Evolutionary conservation across 1,140 invertebrate genomes (phyloP).

Genomic region (Drosophila biarmipes): DNA sequence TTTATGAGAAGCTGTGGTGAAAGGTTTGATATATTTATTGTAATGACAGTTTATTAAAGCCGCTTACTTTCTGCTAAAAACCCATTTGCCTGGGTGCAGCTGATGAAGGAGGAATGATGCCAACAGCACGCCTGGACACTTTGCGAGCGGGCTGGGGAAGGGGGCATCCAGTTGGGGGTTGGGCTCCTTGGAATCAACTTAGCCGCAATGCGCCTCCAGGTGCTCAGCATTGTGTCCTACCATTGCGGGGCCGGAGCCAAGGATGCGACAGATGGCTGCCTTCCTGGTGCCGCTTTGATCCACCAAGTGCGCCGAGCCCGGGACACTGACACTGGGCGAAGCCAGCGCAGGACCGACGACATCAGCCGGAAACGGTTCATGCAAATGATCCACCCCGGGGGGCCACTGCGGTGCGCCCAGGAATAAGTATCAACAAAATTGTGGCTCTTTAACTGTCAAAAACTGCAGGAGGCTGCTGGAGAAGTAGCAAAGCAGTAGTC

Average conservation of each 20-base stretch:
- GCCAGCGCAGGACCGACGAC: not conserved
- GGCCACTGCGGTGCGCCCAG: not conserved
- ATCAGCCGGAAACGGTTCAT: constrained; percentile 8
- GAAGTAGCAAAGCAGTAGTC: not conserved
- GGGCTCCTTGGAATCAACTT: constrained; percentile 12
- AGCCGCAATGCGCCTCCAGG: constrained; percentile 22
- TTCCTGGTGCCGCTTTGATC: constrained; percentile 11
- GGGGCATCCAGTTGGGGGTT: not conserved
- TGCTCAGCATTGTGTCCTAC: constrained; percentile 30
- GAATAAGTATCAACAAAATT: not conserved
- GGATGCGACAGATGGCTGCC: constrained; percentile 35
- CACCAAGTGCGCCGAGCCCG: constrained; percentile 4
- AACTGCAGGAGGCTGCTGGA: not conserved
- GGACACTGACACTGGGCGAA: constrained; percentile 27
- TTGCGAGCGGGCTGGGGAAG: constrained; percentile 3
- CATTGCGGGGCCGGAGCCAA: constrained; percentile 24
- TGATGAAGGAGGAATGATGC: constrained; percentile 9
- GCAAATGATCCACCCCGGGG: constrained; percentile 11
- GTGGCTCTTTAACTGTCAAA: not conserved
- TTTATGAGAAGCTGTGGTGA: too few species aligned
- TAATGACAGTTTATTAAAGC: too few species aligned
- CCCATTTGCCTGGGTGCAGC: not conserved
- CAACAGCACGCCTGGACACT: constrained; percentile 3
- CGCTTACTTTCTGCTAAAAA: not conserved
- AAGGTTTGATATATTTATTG: not conserved